Evolutionary conservation across 2,888 invertebrate species (phyloP).

Genomic region (Eupithecia insigniata): DNA sequence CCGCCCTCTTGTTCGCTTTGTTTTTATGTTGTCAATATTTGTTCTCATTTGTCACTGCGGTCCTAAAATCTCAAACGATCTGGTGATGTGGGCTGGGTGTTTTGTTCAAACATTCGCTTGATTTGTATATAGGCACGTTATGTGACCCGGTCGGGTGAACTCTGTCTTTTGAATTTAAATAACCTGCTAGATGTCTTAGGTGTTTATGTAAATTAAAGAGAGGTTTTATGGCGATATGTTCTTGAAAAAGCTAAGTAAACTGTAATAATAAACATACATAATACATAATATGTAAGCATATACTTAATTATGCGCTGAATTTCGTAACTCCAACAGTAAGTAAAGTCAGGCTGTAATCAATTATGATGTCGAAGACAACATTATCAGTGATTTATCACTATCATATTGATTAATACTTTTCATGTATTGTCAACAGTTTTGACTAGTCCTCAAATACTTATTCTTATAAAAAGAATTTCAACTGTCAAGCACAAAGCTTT

Average conservation of each 20-base stretch:
- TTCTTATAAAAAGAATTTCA: not conserved
- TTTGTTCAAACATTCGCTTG: conserved; percentile 50
- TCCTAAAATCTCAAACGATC: conserved; percentile 69
- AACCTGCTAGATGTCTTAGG: conserved; percentile 11
- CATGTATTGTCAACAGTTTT: too few species aligned
- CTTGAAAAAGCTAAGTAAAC: not conserved
- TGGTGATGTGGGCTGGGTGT: conserved; percentile 68
- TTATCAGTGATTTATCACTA: too few species aligned
- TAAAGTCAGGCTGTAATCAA: not conserved
- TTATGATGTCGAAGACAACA: not conserved
- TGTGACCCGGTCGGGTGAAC: conserved; percentile 49
- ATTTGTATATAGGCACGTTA: conserved; percentile 44
- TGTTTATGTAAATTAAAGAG: conserved; percentile 1
- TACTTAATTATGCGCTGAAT: too few species aligned
- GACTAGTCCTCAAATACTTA: not conserved
- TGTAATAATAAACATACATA: not conserved
- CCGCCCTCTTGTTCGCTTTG: conserved; percentile 76
- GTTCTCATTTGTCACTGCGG: conserved; percentile 77
- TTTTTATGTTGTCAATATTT: conserved; percentile 82
- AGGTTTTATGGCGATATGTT: not conserved
- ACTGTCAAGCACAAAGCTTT: not conserved
- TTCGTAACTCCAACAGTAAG: not conserved
- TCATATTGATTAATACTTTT: too few species aligned
- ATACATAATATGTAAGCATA: not conserved
- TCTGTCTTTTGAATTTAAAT: conserved; percentile 57